Base-by-base conservation (phyloP, 2,797 vertebrate genomes). In the Otus scops region DNA sequence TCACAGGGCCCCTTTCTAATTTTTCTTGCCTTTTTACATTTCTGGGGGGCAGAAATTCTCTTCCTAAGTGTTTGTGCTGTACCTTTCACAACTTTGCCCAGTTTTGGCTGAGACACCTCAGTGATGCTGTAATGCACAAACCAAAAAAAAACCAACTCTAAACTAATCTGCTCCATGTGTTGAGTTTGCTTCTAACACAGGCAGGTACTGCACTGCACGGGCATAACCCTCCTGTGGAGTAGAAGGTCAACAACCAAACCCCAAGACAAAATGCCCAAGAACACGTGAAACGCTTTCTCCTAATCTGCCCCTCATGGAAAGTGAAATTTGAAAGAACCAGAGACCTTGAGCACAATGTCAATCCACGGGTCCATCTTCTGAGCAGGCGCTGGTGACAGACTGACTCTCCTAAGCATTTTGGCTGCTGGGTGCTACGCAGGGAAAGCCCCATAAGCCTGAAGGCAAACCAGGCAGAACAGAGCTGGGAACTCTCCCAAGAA, bases 351-450 rank as follows among this genome's bases (percentile, higher is more conserved):
- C 27, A 64, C 48, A 56, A 36, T 1, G 1, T 30, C 75, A 63
- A 24, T 6, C 32, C 39, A 50, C 68, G 27, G 13, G 5, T 19
- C 32, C 19, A 39, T 16, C 53, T 68, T 39, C 67, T 20, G 21
- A 54, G 61, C 57, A 45, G 47, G 23, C 0, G 0, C 50, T 3
- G 2, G 43, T 22, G 45, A 43, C 45, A 22, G 3, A 21, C 26
- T 47, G 38, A 48, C 26, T 10, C 50, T 61, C 39, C 38, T 8
- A 38, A 61, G 32, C 10, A 11, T 56, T 74, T 30, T 51, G 36
- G 39, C 23, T 57, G 23, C 34, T 65, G 73, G 34, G 9, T 20
- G 22, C 38, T 34, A 11, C 0, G 3, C 32, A 45, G 26, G n/a
- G 27, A 82, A 85, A 91, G 38, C 67, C 77, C 63, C 17, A 3